Evolutionary conservation across 2,797 vertebrate genomes (phyloP).

Genomic region (Falco cherrug): DNA sequence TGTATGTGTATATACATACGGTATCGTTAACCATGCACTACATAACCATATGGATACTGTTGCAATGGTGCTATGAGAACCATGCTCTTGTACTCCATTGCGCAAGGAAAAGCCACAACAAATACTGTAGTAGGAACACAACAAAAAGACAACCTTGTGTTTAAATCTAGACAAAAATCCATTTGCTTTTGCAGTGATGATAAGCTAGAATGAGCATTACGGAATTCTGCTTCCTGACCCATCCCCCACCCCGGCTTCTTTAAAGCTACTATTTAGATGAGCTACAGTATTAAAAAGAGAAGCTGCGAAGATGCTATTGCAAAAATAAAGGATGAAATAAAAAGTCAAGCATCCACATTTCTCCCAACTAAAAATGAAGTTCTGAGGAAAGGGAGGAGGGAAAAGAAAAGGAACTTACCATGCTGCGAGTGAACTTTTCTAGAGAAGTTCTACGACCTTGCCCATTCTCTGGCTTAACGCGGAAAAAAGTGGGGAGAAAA

Average conservation of each 20-base stretch:
- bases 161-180: neutral
- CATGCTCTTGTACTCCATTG: neutral
- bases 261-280: slow-evolving; percentile 7
- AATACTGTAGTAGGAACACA: neutral
- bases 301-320: slow-evolving; percentile 60
- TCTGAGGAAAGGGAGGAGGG: slow-evolving; percentile 53
- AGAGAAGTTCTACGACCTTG: slow-evolving; percentile 97
- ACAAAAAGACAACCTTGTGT: neutral
- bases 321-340: slow-evolving; percentile 43
- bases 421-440: slow-evolving; percentile 97
- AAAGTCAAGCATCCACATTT: neutral
- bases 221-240: neutral
- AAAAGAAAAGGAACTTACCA: slow-evolving; percentile 88
- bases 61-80: neutral
- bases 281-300: slow-evolving; percentile 44
- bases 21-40: neutral
- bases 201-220: slow-evolving; percentile 5
- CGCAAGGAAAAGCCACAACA: neutral
- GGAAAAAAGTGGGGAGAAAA: slow-evolving; percentile 73
- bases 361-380: slow-evolving; percentile 49
- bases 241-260: neutral
- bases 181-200: neutral
- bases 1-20: neutral
- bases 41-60: neutral
- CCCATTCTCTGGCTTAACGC: slow-evolving; percentile 92